Percentiles rank a stretch among this genome's conserved stretches.
Conservation (phyloP, 2,888 invertebrate genomes). For the Drosophila greeni region DNA sequence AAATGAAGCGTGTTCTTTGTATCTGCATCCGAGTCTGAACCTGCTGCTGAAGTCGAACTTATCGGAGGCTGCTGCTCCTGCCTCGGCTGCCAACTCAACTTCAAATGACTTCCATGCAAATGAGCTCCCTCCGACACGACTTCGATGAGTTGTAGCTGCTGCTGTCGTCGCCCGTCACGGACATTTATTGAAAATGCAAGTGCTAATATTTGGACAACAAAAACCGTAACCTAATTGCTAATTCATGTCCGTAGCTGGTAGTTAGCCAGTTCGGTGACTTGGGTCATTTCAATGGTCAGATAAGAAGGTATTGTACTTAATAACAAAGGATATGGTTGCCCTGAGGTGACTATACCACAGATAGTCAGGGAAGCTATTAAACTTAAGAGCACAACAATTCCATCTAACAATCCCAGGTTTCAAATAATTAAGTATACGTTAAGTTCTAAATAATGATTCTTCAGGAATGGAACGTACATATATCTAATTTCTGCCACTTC, state of each 20-base stretch:
- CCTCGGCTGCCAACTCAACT: slow-evolving; percentile 41
- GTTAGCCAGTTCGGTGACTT: not conserved
- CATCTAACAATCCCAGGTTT: not conserved
- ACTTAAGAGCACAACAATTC: not conserved
- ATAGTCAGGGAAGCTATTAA: not conserved
- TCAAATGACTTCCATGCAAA: slow-evolving; percentile 54
- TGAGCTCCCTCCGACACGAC: slow-evolving; percentile 45
- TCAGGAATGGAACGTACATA: not conserved
- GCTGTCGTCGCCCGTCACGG: slow-evolving; percentile 13
- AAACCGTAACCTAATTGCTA: slow-evolving; percentile 68
- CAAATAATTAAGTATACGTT: not conserved
- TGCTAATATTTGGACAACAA: slow-evolving; percentile 66
- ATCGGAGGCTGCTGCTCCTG: slow-evolving; percentile 43
- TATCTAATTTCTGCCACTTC: not conserved
- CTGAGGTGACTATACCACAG: not conserved
- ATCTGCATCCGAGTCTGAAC: slow-evolving; percentile 32
- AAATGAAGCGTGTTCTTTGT: slow-evolving; percentile 63
- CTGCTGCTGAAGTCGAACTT: slow-evolving; percentile 52
- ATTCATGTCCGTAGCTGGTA: slow-evolving; percentile 35
- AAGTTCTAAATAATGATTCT: not conserved
- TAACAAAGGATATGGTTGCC: not conserved
- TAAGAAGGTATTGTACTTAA: not conserved
- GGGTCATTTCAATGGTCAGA: not conserved
- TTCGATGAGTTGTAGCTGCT: slow-evolving; percentile 32
- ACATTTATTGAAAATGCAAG: slow-evolving; percentile 68